These are phyloP conservation scores for Anolis carolinensis DNA, from an alignment of 2,113 vertebrate species.

Conservation along the genomic window DNA sequence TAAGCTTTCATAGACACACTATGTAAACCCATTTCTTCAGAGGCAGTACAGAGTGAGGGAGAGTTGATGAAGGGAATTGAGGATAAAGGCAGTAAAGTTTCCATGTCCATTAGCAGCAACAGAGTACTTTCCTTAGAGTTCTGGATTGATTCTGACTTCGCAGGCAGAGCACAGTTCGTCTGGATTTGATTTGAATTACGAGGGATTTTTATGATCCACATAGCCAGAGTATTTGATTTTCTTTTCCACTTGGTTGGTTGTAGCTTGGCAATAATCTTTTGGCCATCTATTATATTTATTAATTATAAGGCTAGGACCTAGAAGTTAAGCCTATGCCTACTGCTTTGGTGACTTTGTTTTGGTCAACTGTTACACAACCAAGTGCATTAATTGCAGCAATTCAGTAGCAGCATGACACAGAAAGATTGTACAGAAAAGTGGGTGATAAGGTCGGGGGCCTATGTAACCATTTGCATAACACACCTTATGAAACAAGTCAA, in stretches of 20 bases:
- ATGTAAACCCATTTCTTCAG: too few relatives aligned
- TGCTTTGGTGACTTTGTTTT: not conserved
- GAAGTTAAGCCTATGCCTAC: not conserved
- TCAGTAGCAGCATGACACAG: rapidly evolving
- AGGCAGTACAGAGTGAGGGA: too few relatives aligned
- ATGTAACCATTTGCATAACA: slow-evolving; percentile 6
- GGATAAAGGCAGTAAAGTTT: too few relatives aligned
- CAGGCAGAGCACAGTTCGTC: too few relatives aligned
- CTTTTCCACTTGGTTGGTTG: too few relatives aligned
- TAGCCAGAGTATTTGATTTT: not conserved
- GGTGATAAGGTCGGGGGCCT: not conserved
- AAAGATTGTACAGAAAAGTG: not conserved
- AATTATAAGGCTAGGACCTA: not conserved
- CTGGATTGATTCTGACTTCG: too few relatives aligned
- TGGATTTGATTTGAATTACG: too few relatives aligned
- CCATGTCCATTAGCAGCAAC: too few relatives aligned
- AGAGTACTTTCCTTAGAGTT: too few relatives aligned
- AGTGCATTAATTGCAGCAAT: not conserved
- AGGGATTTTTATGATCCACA: not conserved
- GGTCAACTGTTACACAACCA: not conserved
- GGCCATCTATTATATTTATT: not conserved
- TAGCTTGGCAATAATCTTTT: not conserved
- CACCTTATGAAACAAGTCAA: slow-evolving; percentile 29
- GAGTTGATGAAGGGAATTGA: too few relatives aligned
- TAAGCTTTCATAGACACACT: too few relatives aligned